Evolutionary conservation across 1,140 invertebrate species (phyloP).

Genomic region (Drosophila truncata): DNA sequence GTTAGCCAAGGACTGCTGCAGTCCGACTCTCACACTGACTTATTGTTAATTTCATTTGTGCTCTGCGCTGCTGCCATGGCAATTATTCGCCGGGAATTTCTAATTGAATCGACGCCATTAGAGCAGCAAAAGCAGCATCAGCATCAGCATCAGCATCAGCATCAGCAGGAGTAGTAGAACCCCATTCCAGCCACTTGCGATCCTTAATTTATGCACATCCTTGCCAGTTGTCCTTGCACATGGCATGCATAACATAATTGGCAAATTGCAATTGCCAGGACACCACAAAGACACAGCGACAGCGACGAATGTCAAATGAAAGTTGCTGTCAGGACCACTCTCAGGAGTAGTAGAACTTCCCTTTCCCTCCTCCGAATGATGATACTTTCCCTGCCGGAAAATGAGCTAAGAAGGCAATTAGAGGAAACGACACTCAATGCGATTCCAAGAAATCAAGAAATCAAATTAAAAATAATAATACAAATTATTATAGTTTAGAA

Average conservation of each 20-base stretch:
- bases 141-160: background rate
- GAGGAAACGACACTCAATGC: background rate
- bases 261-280: slow-evolving; percentile 46
- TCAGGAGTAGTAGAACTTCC: background rate
- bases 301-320: slow-evolving; percentile 43
- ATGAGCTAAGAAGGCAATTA: slow-evolving; percentile 39
- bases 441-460: background rate
- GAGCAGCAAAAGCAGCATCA: background rate
- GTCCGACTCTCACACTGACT: slow-evolving; percentile 29
- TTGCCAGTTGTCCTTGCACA: slow-evolving; percentile 42
- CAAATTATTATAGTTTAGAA: background rate
- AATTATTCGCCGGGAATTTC: slow-evolving; percentile 64
- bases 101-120: slow-evolving; percentile 75
- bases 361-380: background rate
- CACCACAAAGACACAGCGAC: slow-evolving; percentile 36
- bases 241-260: slow-evolving; percentile 48
- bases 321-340: slow-evolving; percentile 30
- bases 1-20: slow-evolving; percentile 7
- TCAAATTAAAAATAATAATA: background rate
- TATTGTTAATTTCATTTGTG: slow-evolving; percentile 48
- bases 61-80: slow-evolving; percentile 45
- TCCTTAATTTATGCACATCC: slow-evolving; percentile 49
- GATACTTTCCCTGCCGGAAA: slow-evolving; percentile 2
- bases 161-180: background rate
- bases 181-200: slow-evolving; percentile 20